Conservation (phyloP, 2,797 vertebrate genomes). For the Sebastes hopkinsi region DNA sequence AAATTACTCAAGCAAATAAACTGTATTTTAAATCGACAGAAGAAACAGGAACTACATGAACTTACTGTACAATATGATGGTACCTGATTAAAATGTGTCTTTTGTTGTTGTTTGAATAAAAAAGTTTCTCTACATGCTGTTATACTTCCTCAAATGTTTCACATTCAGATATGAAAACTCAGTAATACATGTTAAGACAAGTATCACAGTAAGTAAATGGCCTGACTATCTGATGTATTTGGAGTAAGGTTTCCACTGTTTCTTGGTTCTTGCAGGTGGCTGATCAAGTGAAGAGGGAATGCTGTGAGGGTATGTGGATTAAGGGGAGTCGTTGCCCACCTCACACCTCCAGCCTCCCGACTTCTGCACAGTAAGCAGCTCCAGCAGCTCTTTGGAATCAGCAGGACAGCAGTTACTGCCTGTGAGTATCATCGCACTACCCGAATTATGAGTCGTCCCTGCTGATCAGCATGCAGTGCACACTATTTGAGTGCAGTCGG, state of each 20-base stretch:
- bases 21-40: neutral
- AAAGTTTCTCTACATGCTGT: neutral
- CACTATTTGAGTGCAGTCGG: neutral
- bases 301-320: constrained; percentile 80
- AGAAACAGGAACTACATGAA: neutral
- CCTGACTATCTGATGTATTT: neutral
- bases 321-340: constrained; percentile 64
- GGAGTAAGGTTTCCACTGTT: constrained; percentile 2
- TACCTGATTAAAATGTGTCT: neutral
- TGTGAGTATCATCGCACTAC: constrained; percentile 59
- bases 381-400: constrained; percentile 56
- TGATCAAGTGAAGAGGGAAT: constrained; percentile 49
- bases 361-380: constrained; percentile 59
- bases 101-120: neutral
- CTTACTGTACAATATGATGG: neutral
- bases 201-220: neutral
- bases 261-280: constrained; percentile 57
- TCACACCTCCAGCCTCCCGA: constrained; percentile 48
- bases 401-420: constrained; percentile 58
- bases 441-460: constrained; percentile 16
- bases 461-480: constrained; percentile 8
- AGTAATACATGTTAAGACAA: too few species aligned
- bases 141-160: neutral
- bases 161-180: neutral
- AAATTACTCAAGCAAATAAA: neutral